A percentile compares a stretch with the other conserved stretches of the same genome.
These are phyloP conservation scores for Prunella himalayana DNA, from an alignment of 2,113 vertebrate species.

Conservation along the genomic window DNA sequence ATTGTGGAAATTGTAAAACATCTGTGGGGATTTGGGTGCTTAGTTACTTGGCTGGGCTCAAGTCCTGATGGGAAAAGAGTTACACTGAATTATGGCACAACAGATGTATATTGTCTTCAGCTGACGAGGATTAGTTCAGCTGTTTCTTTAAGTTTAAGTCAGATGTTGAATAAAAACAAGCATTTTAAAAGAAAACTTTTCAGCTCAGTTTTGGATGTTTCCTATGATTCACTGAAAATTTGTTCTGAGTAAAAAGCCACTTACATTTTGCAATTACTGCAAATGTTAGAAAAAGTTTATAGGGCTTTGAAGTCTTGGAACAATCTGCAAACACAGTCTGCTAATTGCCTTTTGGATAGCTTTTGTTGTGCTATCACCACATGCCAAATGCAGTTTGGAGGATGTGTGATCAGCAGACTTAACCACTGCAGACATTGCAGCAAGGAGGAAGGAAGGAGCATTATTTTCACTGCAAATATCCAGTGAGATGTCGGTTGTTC, in stretches of 20 bases:
- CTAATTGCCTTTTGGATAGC: neutral
- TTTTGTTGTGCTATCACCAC: neutral
- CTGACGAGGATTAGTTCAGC: conserved; percentile 24
- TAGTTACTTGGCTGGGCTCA: conserved; percentile 11
- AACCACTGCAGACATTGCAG: neutral
- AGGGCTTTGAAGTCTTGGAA: neutral
- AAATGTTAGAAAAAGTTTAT: conserved; percentile 3
- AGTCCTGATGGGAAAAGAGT: conserved; percentile 5
- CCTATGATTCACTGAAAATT: neutral
- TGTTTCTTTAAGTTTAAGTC: conserved; percentile 33
- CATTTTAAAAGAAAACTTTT: conserved; percentile 31
- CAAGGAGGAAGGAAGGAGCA: neutral
- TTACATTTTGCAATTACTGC: neutral
- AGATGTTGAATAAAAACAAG: neutral
- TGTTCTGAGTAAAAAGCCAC: neutral
- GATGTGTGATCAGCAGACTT: neutral
- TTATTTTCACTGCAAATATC: neutral
- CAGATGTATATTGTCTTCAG: conserved; percentile 49
- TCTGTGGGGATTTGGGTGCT: conserved; percentile 24
- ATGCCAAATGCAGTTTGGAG: neutral
- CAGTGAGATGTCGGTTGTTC: neutral
- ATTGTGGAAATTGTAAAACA: conserved; percentile 21
- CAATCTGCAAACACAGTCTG: neutral
- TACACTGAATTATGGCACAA: conserved; percentile 23
- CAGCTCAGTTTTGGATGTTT: neutral